Evolutionary conservation across 2,888 invertebrate genomes (phyloP), one percentile per base, ranked within the genome.

Genomic region (Brachypterus glaber): DNA sequence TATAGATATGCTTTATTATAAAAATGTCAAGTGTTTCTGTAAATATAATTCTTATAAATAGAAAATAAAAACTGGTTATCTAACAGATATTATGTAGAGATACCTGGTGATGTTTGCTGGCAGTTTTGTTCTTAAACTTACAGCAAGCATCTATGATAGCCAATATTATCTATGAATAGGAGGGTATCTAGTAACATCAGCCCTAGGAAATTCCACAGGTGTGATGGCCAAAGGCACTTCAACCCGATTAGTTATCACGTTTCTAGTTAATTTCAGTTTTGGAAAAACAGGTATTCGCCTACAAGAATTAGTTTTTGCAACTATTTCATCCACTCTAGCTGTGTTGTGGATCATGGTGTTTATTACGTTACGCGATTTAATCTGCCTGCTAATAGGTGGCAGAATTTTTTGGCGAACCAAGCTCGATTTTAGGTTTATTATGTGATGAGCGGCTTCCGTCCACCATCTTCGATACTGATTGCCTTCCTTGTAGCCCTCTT

Each of bases 231-330:
- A 41, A 7, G 62, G 62, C 35, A 62, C 48, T 30, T 55, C 55
- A 33, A 56, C 42, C 34, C 53, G 50, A 21, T 53, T 51, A 12
- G 50, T 47, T 67, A 79, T 82, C 11, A 24, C 44, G 4, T 49
- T 48, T 39, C 66, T 52, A 5, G 53, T 51, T 26, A 66, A 51
- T 36, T 57, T 54, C 35, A 66, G 43, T 46, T 54, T 63, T 0
- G 66, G 64, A 48, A 60, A 60, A 11, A 64, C 39, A 1, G 64
- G 65, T 43, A 52, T 49, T 25, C 50, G 45, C 4, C 45, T 47
- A 8, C 45, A 41, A n/a, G 41, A 41, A 18, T 57, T 57, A 26
- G 46, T 53, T 27, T 54, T 50, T 3, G 56, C 58, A 5, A 53
- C 58, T 17, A 63, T 49, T 45, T 65, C 65, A 43, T 65, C 65